phyloP scores from a whole-genome alignment of 2,888 invertebrate genomes.

The Sminthurides aquaticus region DNA sequence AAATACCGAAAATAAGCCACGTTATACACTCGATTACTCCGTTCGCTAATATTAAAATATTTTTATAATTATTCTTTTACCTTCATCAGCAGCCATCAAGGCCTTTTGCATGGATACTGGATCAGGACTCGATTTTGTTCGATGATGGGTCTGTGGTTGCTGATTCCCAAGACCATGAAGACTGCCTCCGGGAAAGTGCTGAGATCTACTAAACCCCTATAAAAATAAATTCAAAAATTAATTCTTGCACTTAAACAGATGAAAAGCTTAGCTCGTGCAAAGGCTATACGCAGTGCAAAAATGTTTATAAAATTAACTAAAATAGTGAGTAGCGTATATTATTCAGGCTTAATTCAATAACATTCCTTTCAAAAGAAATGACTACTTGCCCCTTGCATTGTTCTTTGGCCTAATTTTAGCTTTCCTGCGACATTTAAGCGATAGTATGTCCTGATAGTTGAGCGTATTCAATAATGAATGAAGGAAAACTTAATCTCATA shows the following conservation, averaged over 20 bases:
- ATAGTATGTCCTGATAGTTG: too few species aligned
- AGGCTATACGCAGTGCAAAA: background rate
- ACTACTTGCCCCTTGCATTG: too few species aligned
- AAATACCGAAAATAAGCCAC: slow-evolving; percentile 7
- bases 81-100: slow-evolving; percentile 29
- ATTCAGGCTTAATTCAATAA: too few species aligned
- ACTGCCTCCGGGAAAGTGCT: slow-evolving; percentile 3
- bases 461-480: too few species aligned
- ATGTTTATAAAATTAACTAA: too few species aligned
- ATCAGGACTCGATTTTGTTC: slow-evolving; percentile 61
- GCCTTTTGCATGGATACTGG: slow-evolving; percentile 46
- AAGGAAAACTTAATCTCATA: too few species aligned
- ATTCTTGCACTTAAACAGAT: background rate
- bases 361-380: too few species aligned
- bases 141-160: slow-evolving; percentile 55
- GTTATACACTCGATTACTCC: background rate
- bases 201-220: slow-evolving; percentile 3
- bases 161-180: slow-evolving; percentile 22
- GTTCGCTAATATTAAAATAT: too few species aligned
- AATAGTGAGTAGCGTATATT: too few species aligned
- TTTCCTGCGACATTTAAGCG: too few species aligned
- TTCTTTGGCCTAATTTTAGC: too few species aligned
- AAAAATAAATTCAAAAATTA: background rate
- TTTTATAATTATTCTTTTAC: too few species aligned
- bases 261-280: background rate